Percentiles rank a stretch among this genome's conserved stretches.
Evolutionary conservation across 2,797 vertebrate species (phyloP).

Genomic region (Falco biarmicus): DNA sequence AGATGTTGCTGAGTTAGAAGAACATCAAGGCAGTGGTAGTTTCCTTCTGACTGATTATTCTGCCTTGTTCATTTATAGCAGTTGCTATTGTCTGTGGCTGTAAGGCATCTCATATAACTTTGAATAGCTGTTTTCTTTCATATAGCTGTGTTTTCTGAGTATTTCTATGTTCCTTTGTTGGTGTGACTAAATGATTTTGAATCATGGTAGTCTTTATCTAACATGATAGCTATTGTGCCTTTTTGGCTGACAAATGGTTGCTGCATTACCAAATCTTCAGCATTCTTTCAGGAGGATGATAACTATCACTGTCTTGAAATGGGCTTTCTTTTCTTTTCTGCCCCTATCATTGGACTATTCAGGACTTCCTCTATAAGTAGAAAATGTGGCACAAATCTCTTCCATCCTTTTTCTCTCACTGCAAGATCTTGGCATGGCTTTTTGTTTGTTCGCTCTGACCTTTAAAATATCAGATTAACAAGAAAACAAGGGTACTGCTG

Average conservation of each 20-base stretch:
- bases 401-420: neutral
- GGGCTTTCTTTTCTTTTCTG: neutral
- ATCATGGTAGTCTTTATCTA: neutral
- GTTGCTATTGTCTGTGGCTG: neutral
- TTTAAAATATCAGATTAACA: neutral
- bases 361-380: neutral
- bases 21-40: neutral
- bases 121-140: neutral
- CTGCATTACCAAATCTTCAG: neutral
- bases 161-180: neutral
- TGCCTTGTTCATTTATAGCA: neutral
- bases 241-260: neutral
- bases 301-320: neutral
- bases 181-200: neutral
- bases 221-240: neutral
- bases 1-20: neutral
- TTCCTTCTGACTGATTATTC: neutral
- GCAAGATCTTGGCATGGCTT: neutral
- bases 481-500: neutral
- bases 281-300: neutral
- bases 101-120: neutral
- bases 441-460: neutral
- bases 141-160: neutral
- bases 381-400: neutral
- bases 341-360: neutral